Conservation (phyloP, 1,140 invertebrate genomes). For the Druon quercuslanigerum region DNA sequence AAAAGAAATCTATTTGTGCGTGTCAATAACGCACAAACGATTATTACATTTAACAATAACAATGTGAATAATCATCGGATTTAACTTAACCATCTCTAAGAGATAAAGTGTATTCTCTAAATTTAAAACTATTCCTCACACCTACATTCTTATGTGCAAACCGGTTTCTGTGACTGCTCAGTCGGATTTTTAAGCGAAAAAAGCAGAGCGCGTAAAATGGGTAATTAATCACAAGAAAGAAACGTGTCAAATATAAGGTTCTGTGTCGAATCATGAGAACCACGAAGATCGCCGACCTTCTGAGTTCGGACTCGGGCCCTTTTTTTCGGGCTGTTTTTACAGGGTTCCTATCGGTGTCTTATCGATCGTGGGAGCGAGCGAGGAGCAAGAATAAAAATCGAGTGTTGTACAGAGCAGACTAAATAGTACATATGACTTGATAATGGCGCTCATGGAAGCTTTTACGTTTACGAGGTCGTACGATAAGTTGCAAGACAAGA, state of each 20-base stretch:
- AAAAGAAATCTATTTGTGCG: no score
- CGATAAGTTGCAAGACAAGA: constrained; percentile 44
- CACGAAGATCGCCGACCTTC: background rate
- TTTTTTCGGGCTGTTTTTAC: background rate
- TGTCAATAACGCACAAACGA: no score
- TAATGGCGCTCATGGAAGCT: background rate
- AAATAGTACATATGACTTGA: constrained; percentile 1
- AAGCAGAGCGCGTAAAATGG: constrained; percentile 9
- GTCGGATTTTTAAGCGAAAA: background rate
- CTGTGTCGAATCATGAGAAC: background rate
- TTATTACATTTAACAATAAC: no score
- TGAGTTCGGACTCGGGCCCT: background rate
- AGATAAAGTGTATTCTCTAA: background rate
- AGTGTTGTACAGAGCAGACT: background rate
- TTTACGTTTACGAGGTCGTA: constrained; percentile 22
- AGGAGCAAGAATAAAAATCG: background rate
- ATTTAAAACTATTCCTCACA: background rate
- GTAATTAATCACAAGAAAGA: constrained; percentile 17
- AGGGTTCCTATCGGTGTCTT: background rate
- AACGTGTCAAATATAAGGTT: constrained; percentile 9
- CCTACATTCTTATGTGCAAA: background rate
- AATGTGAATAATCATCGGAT: no score
- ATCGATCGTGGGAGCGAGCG: constrained; percentile 2
- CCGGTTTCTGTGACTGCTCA: background rate
- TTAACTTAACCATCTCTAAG: background rate